A percentile compares a stretch with the other conserved stretches of the same genome.
phyloP scores from a whole-genome alignment of 2,888 invertebrate genomes.

The Aspidiotus rigidus region DNA sequence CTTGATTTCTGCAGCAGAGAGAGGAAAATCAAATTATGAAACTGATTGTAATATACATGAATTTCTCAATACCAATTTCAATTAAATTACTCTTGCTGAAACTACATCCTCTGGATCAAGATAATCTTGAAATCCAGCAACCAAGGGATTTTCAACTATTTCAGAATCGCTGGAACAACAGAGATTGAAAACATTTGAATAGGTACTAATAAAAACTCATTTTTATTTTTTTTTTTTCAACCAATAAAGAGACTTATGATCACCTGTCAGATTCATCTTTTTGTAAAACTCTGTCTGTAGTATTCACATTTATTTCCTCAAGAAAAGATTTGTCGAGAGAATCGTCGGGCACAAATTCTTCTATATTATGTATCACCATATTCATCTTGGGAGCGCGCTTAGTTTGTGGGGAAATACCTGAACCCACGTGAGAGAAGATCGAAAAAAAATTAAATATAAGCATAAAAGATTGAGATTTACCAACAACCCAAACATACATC shows the following conservation, averaged over 20 bases:
- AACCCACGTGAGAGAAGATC: too few relatives aligned
- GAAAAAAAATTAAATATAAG: too few relatives aligned
- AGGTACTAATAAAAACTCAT: too few relatives aligned
- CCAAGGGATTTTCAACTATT: conserved; percentile 61
- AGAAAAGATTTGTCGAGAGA: conserved; percentile 65
- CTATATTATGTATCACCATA: conserved; percentile 47
- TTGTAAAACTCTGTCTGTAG: conserved; percentile 38
- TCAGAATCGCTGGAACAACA: conserved; percentile 54
- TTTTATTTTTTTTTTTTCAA: too few relatives aligned
- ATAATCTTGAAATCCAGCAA: conserved; percentile 76
- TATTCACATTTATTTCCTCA: conserved; percentile 49
- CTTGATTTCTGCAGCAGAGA: neutral
- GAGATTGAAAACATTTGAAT: neutral
- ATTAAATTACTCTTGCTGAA: neutral
- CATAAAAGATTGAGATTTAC: too few relatives aligned
- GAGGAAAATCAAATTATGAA: conserved; percentile 7
- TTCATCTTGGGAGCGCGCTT: neutral
- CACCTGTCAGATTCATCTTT: conserved; percentile 51
- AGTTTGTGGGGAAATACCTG: too few relatives aligned
- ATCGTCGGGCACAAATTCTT: conserved; percentile 64
- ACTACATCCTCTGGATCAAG: conserved; percentile 57
- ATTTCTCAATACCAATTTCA: neutral
- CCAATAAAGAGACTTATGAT: conserved; percentile 25
- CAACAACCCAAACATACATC: too few relatives aligned
- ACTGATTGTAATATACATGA: conserved; percentile 14